phyloP scores from a whole-genome alignment of 2,113 vertebrate genomes.

The Cercocebus atys region DNA sequence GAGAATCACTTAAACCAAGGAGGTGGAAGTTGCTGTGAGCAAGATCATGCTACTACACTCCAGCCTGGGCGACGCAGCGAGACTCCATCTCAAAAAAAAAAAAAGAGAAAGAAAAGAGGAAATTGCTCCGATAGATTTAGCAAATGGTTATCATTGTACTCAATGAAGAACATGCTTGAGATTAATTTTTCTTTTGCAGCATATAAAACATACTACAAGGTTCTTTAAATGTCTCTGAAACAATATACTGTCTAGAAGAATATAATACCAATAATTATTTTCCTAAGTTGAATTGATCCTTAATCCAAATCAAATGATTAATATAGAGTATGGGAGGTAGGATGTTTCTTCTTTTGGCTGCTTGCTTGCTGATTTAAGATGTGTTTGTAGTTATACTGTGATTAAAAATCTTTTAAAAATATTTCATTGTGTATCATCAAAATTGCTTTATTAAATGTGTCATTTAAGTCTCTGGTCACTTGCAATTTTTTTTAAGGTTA shows the following conservation, averaged over 20 bases:
- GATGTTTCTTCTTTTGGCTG: neutral
- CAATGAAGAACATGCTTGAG: neutral
- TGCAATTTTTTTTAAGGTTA: neutral
- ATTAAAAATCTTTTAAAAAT: conserved; percentile 15
- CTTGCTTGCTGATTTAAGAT: conserved; percentile 5
- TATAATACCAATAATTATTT: conserved; percentile 13
- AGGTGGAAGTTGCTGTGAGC: too few species aligned
- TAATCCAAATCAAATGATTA: conserved; percentile 25
- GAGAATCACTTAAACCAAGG: too few species aligned
- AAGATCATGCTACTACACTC: too few species aligned
- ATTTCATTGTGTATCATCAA: conserved; percentile 5
- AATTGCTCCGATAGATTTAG: neutral
- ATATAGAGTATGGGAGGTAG: neutral
- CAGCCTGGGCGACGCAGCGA: too few species aligned
- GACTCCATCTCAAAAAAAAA: too few species aligned
- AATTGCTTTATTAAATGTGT: neutral
- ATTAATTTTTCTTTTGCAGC: neutral
- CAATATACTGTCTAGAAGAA: neutral
- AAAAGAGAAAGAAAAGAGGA: neutral
- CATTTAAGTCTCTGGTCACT: neutral
- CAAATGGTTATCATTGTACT: neutral
- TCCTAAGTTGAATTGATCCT: neutral
- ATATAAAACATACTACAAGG: neutral
- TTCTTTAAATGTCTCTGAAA: neutral
- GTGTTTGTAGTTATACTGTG: neutral